Evolutionary conservation across 2,888 invertebrate species (phyloP).

Genomic region (Aquatica leii): DNA sequence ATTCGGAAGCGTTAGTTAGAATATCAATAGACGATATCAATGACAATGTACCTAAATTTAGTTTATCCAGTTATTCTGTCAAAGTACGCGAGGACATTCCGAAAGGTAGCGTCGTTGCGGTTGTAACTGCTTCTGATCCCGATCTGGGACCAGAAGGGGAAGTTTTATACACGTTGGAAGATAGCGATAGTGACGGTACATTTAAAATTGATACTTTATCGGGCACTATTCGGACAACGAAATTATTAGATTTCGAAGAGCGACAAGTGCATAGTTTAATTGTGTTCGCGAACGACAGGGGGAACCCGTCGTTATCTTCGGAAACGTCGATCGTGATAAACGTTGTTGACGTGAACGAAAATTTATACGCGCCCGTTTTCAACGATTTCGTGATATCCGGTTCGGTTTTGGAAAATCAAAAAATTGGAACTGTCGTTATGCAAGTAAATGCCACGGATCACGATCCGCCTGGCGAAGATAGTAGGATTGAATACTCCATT

Average conservation of each 20-base stretch:
- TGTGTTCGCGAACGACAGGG: conserved; percentile 85
- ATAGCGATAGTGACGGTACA: conserved; percentile 71
- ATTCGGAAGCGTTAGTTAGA: conserved; percentile 83
- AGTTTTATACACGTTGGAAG: conserved; percentile 81
- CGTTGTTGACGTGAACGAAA: conserved; percentile 94
- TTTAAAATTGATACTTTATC: conserved; percentile 87
- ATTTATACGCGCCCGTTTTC: conserved; percentile 84
- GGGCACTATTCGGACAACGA: conserved; percentile 84
- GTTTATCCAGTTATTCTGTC: conserved; percentile 75
- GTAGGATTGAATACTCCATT: conserved; percentile 85
- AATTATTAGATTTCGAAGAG: conserved; percentile 86
- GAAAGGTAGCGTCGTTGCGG: conserved; percentile 84
- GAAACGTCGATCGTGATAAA: conserved; percentile 85
- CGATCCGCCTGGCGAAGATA: conserved; percentile 82
- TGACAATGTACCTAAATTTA: conserved; percentile 87
- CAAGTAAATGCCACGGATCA: conserved; percentile 80
- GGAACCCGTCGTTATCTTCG: conserved; percentile 80
- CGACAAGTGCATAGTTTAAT: conserved; percentile 89
- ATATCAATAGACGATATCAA: conserved; percentile 89
- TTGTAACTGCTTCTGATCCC: conserved; percentile 83
- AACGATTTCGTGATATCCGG: conserved; percentile 80
- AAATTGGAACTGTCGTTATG: conserved; percentile 79
- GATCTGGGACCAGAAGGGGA: conserved; percentile 86
- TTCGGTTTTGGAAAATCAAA: conserved; percentile 81
- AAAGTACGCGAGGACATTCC: conserved; percentile 93